phyloP scores from a whole-genome alignment of 2,888 invertebrate species.

The Plagodis dolabraria region DNA sequence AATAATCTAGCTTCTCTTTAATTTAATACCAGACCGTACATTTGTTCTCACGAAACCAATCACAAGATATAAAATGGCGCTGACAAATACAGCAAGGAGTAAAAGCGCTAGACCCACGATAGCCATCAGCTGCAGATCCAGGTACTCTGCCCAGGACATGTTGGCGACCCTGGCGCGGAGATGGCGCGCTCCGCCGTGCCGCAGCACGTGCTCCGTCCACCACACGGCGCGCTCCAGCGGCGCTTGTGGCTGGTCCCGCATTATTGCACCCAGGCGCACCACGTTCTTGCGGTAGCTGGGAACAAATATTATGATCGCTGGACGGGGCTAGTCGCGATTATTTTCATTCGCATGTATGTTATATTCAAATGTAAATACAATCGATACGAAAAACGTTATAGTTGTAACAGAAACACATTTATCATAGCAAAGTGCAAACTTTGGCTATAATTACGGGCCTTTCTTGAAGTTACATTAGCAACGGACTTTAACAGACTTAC shows the following conservation, averaged over 20 bases:
- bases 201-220: conserved; percentile 45
- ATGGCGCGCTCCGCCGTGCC: conserved; percentile 44
- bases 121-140: conserved; percentile 15
- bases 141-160: conserved; percentile 34
- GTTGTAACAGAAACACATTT: no score
- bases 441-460: no score
- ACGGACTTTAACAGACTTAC: no score
- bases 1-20: conserved; percentile 14
- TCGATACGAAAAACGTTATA: no score
- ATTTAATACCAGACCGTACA: conserved; percentile 5
- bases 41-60: conserved; percentile 7
- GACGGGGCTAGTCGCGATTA: no score
- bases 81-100: background rate
- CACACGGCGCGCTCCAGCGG: conserved; percentile 41
- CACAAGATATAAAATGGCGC: conserved; percentile 1
- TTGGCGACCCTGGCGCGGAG: conserved; percentile 41
- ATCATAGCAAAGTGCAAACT: no score
- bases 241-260: conserved; percentile 39
- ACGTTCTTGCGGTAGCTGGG: conserved; percentile 25
- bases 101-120: background rate
- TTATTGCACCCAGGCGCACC: conserved; percentile 27
- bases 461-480: no score
- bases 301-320: conserved; percentile 2
- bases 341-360: no score
- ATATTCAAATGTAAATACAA: no score